Conservation (phyloP, 2,797 vertebrate species). For the Fistularia tabacaria region DNA sequence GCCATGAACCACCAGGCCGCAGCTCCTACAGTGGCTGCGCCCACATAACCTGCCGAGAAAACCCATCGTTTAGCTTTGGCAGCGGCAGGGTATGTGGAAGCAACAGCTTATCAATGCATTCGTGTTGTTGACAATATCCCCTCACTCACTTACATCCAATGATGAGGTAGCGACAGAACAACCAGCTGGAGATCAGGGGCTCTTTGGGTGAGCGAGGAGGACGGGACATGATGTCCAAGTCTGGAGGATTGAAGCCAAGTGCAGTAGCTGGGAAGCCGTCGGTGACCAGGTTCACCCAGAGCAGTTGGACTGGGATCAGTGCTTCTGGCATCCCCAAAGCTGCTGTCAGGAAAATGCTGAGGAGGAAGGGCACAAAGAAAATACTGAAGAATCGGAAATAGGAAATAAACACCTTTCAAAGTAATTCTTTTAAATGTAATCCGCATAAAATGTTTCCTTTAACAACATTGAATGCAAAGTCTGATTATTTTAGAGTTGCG, state of each 20-base stretch:
- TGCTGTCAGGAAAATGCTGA: slow-evolving; percentile 78
- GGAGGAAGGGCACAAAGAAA: neutral
- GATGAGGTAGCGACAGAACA: slow-evolving; percentile 81
- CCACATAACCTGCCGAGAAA: slow-evolving; percentile 68
- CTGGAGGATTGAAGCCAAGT: slow-evolving; percentile 78
- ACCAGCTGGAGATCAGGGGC: slow-evolving; percentile 78
- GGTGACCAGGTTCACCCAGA: slow-evolving; percentile 80
- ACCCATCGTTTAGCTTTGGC: neutral
- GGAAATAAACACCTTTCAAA: too few relatives aligned
- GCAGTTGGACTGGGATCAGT: slow-evolving; percentile 77
- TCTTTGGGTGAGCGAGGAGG: slow-evolving; percentile 76
- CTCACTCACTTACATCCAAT: slow-evolving; percentile 71
- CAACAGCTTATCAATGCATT: neutral
- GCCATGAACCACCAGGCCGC: slow-evolving; percentile 84
- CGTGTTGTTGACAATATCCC: too few relatives aligned
- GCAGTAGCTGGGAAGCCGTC: slow-evolving; percentile 80
- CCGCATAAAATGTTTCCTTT: too few relatives aligned
- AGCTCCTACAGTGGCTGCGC: slow-evolving; percentile 78
- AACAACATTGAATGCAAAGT: too few relatives aligned
- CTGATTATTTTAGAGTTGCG: too few relatives aligned
- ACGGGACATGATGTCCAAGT: slow-evolving; percentile 79
- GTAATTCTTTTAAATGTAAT: too few relatives aligned
- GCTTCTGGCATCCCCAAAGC: slow-evolving; percentile 81
- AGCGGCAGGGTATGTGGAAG: neutral
- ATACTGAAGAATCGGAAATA: neutral